These are phyloP conservation scores for Ianthella basta DNA, from an alignment of 37 sponge, comb jelly and placozoan genomes.

Conservation along the genomic window DNA sequence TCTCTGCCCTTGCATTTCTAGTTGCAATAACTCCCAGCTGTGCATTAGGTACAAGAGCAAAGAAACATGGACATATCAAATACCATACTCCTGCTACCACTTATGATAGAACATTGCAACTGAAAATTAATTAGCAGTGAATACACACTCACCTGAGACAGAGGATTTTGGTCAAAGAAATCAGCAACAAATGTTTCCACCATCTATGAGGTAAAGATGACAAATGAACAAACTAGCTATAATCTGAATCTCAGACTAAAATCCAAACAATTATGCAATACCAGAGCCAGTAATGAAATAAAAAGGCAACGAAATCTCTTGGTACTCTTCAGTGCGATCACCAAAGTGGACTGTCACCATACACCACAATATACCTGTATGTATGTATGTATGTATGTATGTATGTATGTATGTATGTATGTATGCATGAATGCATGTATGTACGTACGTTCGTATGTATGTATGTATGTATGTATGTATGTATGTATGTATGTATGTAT, in stretches of 20 bases:
- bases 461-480: slow-evolving; percentile 35
- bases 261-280: no score
- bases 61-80: background rate
- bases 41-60: background rate
- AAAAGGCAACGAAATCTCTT: no score
- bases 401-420: slow-evolving; percentile 35
- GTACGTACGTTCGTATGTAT: slow-evolving; percentile 27
- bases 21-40: slow-evolving; percentile 83
- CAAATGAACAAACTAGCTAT: no score
- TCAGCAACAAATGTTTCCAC: slow-evolving; percentile 79
- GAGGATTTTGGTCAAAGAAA: slow-evolving; percentile 94
- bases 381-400: slow-evolving; percentile 25
- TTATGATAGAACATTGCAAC: background rate
- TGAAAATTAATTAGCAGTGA: background rate
- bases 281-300: background rate
- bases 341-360: no score
- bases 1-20: slow-evolving; percentile 80
- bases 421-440: slow-evolving; percentile 27
- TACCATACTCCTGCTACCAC: background rate
- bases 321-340: background rate
- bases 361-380: background rate
- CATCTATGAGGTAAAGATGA: slow-evolving; percentile 44
- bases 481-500: slow-evolving; percentile 22
- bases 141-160: slow-evolving; percentile 79
- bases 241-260: no score